Conservation (phyloP, 2,113 vertebrate species). For the Eretmochelys imbricata region DNA sequence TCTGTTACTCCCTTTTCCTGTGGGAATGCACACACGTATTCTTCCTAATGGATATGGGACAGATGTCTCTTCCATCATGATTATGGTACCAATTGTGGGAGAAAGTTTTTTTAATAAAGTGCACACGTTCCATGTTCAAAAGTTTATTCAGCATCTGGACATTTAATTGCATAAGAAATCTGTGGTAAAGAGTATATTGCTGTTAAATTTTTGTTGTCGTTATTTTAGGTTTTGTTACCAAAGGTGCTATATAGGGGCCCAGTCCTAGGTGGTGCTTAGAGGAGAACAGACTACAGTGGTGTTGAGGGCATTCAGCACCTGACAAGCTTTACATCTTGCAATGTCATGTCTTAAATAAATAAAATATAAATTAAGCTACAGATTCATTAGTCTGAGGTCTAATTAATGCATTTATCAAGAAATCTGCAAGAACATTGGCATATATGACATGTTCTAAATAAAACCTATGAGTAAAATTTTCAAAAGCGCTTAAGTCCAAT, state of each 20-base stretch:
- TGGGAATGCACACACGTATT: background rate
- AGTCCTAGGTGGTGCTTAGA: background rate
- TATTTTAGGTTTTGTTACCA: background rate
- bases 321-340: background rate
- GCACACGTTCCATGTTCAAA: background rate
- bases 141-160: background rate
- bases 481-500: background rate
- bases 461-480: background rate
- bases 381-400: constrained; percentile 42
- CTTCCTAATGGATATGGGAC: background rate
- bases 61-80: background rate
- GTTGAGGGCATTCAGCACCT: constrained; percentile 6
- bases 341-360: background rate
- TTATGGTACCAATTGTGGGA: background rate
- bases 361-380: constrained; percentile 18
- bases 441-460: background rate
- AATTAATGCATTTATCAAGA: constrained; percentile 28
- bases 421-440: constrained; percentile 6
- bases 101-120: background rate
- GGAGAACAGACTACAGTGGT: background rate
- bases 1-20: background rate
- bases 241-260: background rate
- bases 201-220: background rate
- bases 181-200: background rate
- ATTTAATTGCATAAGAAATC: background rate